Percentiles rank a stretch among this genome's conserved stretches.
Evolutionary conservation across 1,140 invertebrate species (phyloP).

Genomic region (Pogonognathellus flavescens): DNA sequence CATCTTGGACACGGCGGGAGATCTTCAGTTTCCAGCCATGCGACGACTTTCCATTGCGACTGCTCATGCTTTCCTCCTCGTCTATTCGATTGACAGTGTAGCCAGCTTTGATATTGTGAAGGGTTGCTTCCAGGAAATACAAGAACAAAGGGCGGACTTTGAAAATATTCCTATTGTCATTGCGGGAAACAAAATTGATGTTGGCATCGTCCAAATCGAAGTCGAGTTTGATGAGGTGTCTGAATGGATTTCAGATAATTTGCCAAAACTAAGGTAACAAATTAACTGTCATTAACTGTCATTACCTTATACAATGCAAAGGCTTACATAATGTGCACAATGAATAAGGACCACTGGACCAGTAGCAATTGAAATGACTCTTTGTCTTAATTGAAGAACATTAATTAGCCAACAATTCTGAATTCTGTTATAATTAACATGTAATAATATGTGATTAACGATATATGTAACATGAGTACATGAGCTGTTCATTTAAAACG

Average conservation of each 20-base stretch:
- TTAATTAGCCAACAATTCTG: too few relatives aligned
- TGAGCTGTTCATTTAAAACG: too few relatives aligned
- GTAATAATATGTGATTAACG: too few relatives aligned
- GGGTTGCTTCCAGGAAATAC: constrained; percentile 70
- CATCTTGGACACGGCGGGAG: constrained; percentile 84
- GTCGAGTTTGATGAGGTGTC: constrained; percentile 82
- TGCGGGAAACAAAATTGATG: constrained; percentile 62
- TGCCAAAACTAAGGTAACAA: constrained; percentile 78
- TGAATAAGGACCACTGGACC: too few relatives aligned
- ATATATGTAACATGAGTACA: too few relatives aligned
- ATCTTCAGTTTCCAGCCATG: constrained; percentile 82
- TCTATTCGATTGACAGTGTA: constrained; percentile 85
- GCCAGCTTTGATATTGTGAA: constrained; percentile 63
- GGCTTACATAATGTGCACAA: too few relatives aligned
- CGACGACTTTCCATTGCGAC: constrained; percentile 87
- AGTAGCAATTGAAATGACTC: too few relatives aligned
- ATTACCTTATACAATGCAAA: too few relatives aligned
- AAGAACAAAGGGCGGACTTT: constrained; percentile 72
- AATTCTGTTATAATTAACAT: too few relatives aligned
- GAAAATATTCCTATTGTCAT: constrained; percentile 67
- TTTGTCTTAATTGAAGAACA: too few relatives aligned
- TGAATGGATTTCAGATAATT: constrained; percentile 83
- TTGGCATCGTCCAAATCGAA: constrained; percentile 69
- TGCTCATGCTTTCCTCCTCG: constrained; percentile 89
- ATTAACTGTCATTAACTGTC: too few relatives aligned